These are phyloP conservation scores for Nomada flava DNA, from an alignment of 2,888 invertebrate species.

Conservation along the genomic window DNA sequence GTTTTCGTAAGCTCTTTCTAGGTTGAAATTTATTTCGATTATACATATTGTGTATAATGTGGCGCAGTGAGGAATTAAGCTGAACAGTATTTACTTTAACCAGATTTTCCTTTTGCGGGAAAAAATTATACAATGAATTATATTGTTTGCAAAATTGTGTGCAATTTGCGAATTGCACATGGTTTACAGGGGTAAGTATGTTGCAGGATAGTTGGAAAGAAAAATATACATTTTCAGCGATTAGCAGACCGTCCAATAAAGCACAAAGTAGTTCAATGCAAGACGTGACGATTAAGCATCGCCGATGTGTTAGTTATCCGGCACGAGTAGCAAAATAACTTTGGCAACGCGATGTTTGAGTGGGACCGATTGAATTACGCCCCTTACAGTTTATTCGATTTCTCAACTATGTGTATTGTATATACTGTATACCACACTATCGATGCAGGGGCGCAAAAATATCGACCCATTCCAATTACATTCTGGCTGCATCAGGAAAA, in stretches of 20 bases:
- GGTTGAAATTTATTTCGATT: too few species aligned
- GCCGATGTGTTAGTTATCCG: slow-evolving; percentile 76
- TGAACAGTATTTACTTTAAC: too few species aligned
- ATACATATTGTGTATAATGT: too few species aligned
- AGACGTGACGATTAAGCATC: slow-evolving; percentile 77
- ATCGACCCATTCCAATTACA: background rate
- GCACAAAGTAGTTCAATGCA: slow-evolving; percentile 68
- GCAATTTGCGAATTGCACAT: too few species aligned
- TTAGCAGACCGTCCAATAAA: slow-evolving; percentile 62
- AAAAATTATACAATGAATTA: too few species aligned
- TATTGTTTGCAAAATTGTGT: too few species aligned
- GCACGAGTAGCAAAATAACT: slow-evolving; percentile 78
- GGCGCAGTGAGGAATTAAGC: too few species aligned
- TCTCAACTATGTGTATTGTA: slow-evolving; percentile 4
- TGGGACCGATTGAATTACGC: slow-evolving; percentile 73
- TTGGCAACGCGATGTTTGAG: slow-evolving; percentile 68
- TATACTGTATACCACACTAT: too few species aligned
- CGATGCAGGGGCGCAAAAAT: slow-evolving; percentile 18
- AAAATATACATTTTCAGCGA: slow-evolving; percentile 7
- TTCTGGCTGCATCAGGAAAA: background rate
- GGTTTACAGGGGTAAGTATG: background rate
- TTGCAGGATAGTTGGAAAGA: background rate
- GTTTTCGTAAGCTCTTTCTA: too few species aligned
- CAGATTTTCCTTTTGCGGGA: too few species aligned
- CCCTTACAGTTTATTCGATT: slow-evolving; percentile 42